A percentile compares a stretch with the other conserved stretches of the same genome.
Conservation (phyloP, 2,113 vertebrate species). For the Bungarus multicinctus region DNA sequence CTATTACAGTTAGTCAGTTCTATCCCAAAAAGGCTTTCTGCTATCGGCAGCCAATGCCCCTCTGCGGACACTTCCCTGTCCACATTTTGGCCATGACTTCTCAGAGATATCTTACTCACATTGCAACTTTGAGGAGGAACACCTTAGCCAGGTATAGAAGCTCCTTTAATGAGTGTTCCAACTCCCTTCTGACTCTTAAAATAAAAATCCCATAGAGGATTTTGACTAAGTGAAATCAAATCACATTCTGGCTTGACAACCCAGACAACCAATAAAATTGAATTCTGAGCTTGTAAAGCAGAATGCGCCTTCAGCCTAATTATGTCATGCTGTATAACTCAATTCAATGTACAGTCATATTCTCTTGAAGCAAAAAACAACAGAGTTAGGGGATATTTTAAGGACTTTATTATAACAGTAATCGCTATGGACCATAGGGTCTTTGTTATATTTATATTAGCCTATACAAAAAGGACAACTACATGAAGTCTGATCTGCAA, state of each 20-base stretch:
- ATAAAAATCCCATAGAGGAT: background rate
- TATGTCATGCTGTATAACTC: background rate
- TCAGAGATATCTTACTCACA: background rate
- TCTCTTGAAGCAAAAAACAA: background rate
- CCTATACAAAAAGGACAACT: background rate
- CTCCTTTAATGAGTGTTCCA: background rate
- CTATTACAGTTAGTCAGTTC: background rate
- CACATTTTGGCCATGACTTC: background rate
- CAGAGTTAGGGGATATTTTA: background rate
- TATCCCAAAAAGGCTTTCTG: background rate
- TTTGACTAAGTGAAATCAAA: background rate
- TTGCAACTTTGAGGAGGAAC: background rate
- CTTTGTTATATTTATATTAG: background rate
- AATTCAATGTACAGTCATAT: background rate
- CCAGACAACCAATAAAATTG: background rate
- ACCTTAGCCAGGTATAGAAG: background rate
- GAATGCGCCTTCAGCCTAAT: background rate
- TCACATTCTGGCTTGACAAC: background rate
- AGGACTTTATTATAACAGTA: background rate
- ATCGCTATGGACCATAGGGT: background rate
- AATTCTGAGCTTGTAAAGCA: background rate
- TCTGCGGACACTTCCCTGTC: background rate
- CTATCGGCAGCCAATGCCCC: background rate
- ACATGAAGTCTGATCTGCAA: background rate
- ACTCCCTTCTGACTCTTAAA: background rate